phyloP scores from a whole-genome alignment of 2,888 invertebrate species.

The Trichogramma dendrolimi region DNA sequence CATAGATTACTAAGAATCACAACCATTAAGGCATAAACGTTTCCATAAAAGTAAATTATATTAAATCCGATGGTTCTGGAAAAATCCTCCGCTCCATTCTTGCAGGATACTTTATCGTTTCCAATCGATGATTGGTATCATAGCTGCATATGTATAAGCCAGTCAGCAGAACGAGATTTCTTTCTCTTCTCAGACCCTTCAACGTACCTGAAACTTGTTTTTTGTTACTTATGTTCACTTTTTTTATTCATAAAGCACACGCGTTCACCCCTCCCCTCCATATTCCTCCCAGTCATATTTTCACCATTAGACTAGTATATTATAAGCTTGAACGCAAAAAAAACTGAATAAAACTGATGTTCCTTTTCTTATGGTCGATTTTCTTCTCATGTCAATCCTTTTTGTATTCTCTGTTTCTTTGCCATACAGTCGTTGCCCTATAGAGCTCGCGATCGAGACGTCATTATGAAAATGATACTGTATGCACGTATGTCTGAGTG shows the following conservation, averaged over 20 bases:
- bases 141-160: not conserved
- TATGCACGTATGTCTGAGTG: conserved; percentile 40
- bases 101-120: conserved; percentile 10
- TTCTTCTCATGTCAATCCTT: not conserved
- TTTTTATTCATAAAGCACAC: not conserved
- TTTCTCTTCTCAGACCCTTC: not conserved
- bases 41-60: conserved; percentile 19
- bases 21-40: not conserved
- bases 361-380: no score
- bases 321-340: no score
- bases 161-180: conserved; percentile 1
- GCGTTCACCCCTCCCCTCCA: not conserved
- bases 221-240: no score
- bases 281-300: conserved; percentile 12
- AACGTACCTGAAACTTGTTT: no score
- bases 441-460: conserved; percentile 32
- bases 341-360: no score
- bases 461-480: conserved; percentile 52
- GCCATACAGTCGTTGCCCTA: conserved; percentile 20
- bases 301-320: conserved; percentile 7
- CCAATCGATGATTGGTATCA: conserved; percentile 13
- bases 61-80: not conserved
- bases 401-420: conserved; percentile 26
- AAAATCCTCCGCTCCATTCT: not conserved
- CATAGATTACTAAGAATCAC: no score